Percentiles rank a stretch among this genome's conserved stretches.
phyloP scores from a whole-genome alignment of 2,113 vertebrate genomes.

The Eulemur rufifrons region DNA sequence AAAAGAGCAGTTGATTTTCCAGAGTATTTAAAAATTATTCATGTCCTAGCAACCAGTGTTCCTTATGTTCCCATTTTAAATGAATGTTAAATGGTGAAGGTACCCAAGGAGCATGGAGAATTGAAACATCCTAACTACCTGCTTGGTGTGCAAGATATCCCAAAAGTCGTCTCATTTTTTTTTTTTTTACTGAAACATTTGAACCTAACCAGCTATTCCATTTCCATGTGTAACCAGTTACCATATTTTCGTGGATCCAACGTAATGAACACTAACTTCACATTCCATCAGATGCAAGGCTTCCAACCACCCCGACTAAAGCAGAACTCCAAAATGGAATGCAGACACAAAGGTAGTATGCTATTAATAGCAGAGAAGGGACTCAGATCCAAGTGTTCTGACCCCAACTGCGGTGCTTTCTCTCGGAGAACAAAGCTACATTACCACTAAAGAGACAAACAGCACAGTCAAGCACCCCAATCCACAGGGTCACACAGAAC shows the following conservation, averaged over 20 bases:
- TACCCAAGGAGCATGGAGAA: not conserved
- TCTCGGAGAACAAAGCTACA: not conserved
- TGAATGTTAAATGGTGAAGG: not conserved
- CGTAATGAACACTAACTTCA: not conserved
- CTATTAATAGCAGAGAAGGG: not conserved
- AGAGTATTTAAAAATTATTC: not conserved
- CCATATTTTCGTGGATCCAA: not conserved
- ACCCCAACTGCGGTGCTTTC: not conserved
- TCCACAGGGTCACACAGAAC: not conserved
- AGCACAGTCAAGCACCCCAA: not conserved
- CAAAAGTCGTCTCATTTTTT: not conserved
- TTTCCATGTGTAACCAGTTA: not conserved
- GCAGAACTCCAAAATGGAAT: not conserved
- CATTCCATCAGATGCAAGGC: not conserved
- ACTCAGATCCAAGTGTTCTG: not conserved
- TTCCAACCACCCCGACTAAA: not conserved
- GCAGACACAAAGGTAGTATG: not conserved
- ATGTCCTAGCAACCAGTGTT: not conserved
- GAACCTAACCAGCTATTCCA: not conserved
- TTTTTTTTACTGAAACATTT: not conserved
- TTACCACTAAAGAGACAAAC: not conserved
- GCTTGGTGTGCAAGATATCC: not conserved
- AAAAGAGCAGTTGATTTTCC: not conserved
- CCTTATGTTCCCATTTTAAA: not conserved
- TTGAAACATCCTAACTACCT: not conserved